Conservation (phyloP, 1,140 invertebrate species). For the Schlechtendalia chinensis region DNA sequence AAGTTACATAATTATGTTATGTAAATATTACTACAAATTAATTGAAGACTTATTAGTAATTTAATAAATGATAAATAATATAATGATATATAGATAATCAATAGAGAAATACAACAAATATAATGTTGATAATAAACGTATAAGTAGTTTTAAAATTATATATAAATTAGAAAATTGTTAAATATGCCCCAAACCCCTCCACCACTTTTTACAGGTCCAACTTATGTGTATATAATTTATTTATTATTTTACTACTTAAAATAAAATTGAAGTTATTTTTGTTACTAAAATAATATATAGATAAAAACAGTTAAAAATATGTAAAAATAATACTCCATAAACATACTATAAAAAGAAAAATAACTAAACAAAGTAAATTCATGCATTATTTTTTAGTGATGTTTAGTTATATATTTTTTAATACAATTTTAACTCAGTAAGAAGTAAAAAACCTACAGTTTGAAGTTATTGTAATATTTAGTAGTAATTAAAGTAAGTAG, state of each 20-base stretch:
- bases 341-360: not conserved
- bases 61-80: conserved; percentile 7
- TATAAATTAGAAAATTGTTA: conserved; percentile 15
- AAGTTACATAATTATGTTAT: conserved; percentile 11
- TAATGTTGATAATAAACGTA: conserved; percentile 18
- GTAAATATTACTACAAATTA: conserved; percentile 16
- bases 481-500: not conserved
- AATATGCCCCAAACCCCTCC: not conserved
- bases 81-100: not conserved
- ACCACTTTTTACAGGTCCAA: conserved; percentile 26
- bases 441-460: not conserved
- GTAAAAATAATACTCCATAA: not conserved
- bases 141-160: not conserved
- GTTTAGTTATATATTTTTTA: not conserved
- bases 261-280: not conserved
- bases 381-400: not conserved
- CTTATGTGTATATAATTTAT: not conserved
- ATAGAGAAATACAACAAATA: conserved; percentile 7
- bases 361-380: not conserved
- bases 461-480: not conserved
- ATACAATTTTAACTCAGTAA: too few relatives aligned
- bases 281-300: not conserved
- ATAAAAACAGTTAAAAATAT: conserved; percentile 1
- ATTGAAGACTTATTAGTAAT: conserved; percentile 18
- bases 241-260: not conserved